Base-by-base conservation (phyloP, 2,113 vertebrate genomes). In the Erpornis zantholeuca region DNA sequence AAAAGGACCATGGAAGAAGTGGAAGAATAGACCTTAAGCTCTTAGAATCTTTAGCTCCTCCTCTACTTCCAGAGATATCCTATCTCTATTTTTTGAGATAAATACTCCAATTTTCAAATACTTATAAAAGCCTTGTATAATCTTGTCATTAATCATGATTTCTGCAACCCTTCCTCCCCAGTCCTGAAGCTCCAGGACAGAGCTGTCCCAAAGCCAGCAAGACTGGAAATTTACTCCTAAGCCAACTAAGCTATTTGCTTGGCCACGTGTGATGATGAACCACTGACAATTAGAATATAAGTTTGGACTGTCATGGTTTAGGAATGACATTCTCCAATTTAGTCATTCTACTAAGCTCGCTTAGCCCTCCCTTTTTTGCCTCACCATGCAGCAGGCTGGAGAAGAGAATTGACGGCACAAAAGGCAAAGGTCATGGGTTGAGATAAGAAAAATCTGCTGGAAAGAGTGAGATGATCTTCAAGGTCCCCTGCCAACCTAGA, bases 391-490 rank as follows among this genome's bases (percentile, higher is more conserved):
- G 53, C 14, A 68, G 15, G 23, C 28, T 60, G 27, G 11, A 68
- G 31, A 77, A 68, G 5, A 52, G 45, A 42, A 59, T 0, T 52
- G 31, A 68, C 68, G 36, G 27, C 27, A 44, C 33, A 60, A 68
- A 76, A 60, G 11, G 13, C 36, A 50, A 76, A 50, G 11, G 1
- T 36, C 7, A 23, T 0, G 0, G 8, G 8, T 3, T 86, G 22
- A 45, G 18, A 33, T 33, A 15, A 27, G 5, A 59, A 59, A 31
- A 36, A 36, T 23, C 38, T 19, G 23, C 12, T 28, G 38, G 45
- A 60, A 86, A 78, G 23, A 36, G 7, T 0, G 2, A 33, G 6
- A 40, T 47, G 47, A 27, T 31, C 13, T 40, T 68, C 16, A 47
- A 76, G 24, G 29, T 31, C 8, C 9, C 11, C 40, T 35, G 18